Evolutionary conservation across 1,140 invertebrate species (phyloP).

Genomic region (Ceratoteleas bidentatus): DNA sequence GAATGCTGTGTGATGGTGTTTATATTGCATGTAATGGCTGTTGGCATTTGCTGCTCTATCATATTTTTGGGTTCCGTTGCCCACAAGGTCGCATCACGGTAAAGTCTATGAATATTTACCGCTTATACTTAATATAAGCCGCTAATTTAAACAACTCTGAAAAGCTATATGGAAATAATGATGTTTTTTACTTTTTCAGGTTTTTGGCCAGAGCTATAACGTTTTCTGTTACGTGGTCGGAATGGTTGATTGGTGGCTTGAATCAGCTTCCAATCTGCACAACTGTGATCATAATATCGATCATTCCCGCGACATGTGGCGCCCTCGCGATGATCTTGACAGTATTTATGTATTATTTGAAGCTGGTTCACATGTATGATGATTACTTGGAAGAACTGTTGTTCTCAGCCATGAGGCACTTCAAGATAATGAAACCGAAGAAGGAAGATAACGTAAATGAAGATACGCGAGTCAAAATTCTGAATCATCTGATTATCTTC

Average conservation of each 20-base stretch:
- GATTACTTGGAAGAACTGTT: conserved; percentile 86
- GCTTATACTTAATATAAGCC: no score
- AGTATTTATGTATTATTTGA: conserved; percentile 71
- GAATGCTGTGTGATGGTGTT: conserved; percentile 79
- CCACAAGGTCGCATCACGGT: conserved; percentile 83
- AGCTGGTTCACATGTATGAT: conserved; percentile 71
- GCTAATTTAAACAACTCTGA: no score
- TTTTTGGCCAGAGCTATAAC: conserved; percentile 81
- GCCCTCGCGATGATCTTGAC: conserved; percentile 80
- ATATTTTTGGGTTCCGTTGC: conserved; percentile 83
- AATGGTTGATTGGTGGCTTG: conserved; percentile 82
- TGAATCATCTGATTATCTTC: conserved; percentile 77
- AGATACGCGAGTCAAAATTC: conserved; percentile 69
- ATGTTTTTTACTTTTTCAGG: conserved; percentile 70
- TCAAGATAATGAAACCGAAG: conserved; percentile 60
- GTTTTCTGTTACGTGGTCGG: conserved; percentile 81
- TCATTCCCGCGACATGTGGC: conserved; percentile 82
- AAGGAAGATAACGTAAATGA: conserved; percentile 45
- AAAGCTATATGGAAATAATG: not conserved
- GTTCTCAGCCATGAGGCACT: conserved; percentile 68
- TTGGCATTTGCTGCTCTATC: conserved; percentile 79
- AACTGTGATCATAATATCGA: conserved; percentile 78
- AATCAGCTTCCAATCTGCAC: conserved; percentile 81
- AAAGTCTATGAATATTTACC: conserved; percentile 30
- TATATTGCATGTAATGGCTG: conserved; percentile 79